Conservation (phyloP, 2,888 invertebrate genomes). For the Macrosiphum euphorbiae region DNA sequence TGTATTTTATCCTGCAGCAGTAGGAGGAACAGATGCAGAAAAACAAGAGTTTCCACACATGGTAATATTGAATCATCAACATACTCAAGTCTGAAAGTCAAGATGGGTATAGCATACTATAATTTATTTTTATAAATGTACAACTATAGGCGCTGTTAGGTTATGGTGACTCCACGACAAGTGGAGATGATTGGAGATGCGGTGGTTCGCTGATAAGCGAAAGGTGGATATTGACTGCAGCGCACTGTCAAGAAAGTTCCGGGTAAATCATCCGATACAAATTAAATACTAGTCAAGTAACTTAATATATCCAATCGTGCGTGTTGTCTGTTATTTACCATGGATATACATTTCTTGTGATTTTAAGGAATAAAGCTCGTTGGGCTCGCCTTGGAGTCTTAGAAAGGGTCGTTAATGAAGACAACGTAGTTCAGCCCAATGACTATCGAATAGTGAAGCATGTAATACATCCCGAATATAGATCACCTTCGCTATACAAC, state of each 20-base stretch:
- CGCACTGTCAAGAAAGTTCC: conserved; percentile 69
- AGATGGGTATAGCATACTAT: neutral
- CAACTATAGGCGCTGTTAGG: conserved; percentile 18
- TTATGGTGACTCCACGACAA: conserved; percentile 1
- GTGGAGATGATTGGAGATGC: conserved; percentile 68
- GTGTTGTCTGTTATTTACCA: neutral
- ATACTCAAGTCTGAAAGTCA: neutral
- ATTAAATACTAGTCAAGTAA: neutral
- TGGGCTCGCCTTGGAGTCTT: conserved; percentile 62
- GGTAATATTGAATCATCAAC: neutral
- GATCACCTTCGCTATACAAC: conserved; percentile 74
- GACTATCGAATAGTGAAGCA: conserved; percentile 72
- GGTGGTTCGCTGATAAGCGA: conserved; percentile 72
- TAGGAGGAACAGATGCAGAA: neutral
- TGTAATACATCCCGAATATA: conserved; percentile 74
- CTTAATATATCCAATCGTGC: neutral
- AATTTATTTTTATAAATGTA: neutral
- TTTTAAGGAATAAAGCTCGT: conserved; percentile 70
- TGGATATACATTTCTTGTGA: neutral
- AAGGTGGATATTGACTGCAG: conserved; percentile 72
- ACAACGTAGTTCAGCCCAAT: conserved; percentile 72
- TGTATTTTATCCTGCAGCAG: neutral
- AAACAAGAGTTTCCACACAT: conserved; percentile 51
- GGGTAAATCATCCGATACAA: neutral
- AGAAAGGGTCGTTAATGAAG: neutral